Evolutionary conservation across 2,113 vertebrate species (phyloP).

Genomic region (Myrmophylax atrothorax): DNA sequence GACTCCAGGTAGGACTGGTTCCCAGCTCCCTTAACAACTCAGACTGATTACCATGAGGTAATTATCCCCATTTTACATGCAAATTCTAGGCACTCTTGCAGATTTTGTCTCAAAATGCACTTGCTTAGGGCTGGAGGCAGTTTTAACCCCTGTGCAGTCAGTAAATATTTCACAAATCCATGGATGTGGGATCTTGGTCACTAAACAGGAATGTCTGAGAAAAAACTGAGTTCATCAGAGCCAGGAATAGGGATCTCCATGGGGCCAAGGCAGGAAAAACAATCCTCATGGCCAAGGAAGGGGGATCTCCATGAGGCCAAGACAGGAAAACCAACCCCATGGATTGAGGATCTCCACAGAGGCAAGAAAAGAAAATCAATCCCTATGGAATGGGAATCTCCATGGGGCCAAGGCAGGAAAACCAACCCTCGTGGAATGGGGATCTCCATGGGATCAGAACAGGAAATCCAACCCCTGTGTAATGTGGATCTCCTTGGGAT

Average conservation of each 20-base stretch:
- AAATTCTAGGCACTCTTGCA: neutral
- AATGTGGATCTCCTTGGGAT: neutral
- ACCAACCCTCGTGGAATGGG: neutral
- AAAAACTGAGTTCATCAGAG: neutral
- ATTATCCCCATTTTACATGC: neutral
- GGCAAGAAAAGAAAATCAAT: too few relatives aligned
- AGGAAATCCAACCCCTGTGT: neutral
- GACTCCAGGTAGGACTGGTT: neutral
- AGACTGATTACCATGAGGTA: neutral
- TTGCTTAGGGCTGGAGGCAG: neutral
- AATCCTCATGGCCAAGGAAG: neutral
- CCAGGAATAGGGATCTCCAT: neutral
- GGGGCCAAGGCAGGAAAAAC: neutral
- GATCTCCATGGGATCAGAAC: too few relatives aligned
- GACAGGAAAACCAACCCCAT: too few relatives aligned
- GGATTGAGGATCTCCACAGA: neutral
- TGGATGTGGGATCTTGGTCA: neutral
- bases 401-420: neutral
- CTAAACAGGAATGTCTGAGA: neutral
- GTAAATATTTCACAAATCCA: neutral
- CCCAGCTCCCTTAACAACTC: neutral
- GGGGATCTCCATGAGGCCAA: neutral
- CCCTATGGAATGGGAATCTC: neutral
- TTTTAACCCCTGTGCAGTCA: neutral
- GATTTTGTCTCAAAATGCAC: constrained; percentile 1